Base-by-base conservation (phyloP, 2,888 invertebrate species). In the Lasioglossum figueresi region DNA sequence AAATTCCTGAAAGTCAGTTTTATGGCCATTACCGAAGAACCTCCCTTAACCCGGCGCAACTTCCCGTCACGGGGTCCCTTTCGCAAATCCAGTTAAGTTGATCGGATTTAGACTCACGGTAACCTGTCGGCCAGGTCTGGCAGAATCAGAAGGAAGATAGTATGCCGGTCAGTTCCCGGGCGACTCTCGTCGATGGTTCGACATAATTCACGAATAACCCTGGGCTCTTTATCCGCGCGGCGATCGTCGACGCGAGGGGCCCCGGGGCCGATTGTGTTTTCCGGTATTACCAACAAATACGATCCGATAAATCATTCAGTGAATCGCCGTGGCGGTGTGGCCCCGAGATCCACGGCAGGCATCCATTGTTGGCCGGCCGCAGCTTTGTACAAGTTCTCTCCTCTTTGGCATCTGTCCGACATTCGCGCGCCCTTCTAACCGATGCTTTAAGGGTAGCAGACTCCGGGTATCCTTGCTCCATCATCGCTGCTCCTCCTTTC, bases 241-340 rank as follows among this genome's bases (percentile, higher is more conserved):
- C 82, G 81, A 85, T 89, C 84, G 84, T 83, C 87, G 80, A 68
- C 1, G 34, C 68, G 43, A 40, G 23, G 52, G 45, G 31, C 43
- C 71, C 72, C 68, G 43, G n/a, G 34, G 31, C 40, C 86, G 87
- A 90, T 90, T 86, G 88, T 85, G 83, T 72, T 83, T 81, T 82
- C 79, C 79, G 76, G 82, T 84, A 86, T 89, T 85, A 86, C 84
- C 83, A 80, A 88, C 91, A 89, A 91, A 93, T 91, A 90, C 84
- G 85, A 73, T 76, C 76, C 89, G 90, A 93, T 93, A 93, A 91
- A 93, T 93, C 93, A 92, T 93, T 82, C 52, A 1, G 14, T 48
- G 85, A 82, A 79, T 84, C 80, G 52, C 52, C 52, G 52, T 52
- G 80, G 76, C 82, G 85, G 85, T 82, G 89, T 87, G 84, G 88